phyloP scores from a whole-genome alignment of 2,113 vertebrate genomes.

The Fregata magnificens region DNA sequence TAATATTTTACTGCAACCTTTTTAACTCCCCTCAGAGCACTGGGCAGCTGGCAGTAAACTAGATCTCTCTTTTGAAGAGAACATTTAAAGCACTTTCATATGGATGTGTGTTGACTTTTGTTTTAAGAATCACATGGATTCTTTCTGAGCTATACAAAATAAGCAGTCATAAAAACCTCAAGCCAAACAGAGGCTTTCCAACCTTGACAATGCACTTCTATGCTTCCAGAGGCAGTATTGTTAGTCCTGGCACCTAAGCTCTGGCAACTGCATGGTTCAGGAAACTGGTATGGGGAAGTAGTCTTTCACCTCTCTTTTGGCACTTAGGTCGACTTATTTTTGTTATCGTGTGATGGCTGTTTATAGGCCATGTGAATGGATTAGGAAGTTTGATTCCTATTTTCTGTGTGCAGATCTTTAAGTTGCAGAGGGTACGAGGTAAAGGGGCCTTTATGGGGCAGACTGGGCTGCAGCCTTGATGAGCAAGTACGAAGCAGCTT shows the following conservation, averaged over 20 bases:
- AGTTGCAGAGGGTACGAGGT: not conserved
- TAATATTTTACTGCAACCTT: conserved; percentile 26
- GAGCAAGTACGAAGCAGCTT: not conserved
- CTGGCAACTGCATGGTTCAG: not conserved
- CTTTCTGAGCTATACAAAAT: not conserved
- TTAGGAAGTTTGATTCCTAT: not conserved
- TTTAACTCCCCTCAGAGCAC: not conserved
- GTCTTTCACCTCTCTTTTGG: not conserved
- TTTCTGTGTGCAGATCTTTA: not conserved
- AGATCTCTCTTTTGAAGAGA: not conserved
- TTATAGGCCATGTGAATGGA: not conserved
- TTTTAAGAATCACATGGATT: not conserved
- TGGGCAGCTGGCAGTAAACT: not conserved
- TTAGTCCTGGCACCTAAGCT: not conserved
- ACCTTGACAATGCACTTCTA: not conserved
- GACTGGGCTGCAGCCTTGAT: not conserved
- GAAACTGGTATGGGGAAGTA: not conserved
- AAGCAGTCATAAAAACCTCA: not conserved
- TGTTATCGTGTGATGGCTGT: not conserved
- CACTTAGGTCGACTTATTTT: fast-evolving
- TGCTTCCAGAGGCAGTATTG: not conserved
- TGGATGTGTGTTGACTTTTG: not conserved
- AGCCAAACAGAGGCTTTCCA: not conserved
- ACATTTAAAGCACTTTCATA: not conserved
- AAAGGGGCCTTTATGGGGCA: not conserved